phyloP scores from a whole-genome alignment of 2,888 invertebrate genomes.

The Noctua janthina region DNA sequence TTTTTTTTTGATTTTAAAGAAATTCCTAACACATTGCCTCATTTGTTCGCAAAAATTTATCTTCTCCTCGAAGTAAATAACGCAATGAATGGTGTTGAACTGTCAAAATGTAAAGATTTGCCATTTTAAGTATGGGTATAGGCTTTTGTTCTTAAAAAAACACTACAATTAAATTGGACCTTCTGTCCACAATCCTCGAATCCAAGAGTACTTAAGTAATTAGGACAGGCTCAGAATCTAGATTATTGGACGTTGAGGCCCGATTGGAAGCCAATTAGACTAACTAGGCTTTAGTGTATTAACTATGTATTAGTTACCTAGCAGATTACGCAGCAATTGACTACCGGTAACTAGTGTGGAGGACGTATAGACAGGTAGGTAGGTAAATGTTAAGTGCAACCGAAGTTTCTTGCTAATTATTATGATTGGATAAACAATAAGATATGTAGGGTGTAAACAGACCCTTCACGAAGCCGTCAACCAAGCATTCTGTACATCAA shows the following conservation, averaged over 20 bases:
- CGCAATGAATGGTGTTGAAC: too few species aligned
- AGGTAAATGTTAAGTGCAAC: background rate
- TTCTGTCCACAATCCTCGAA: slow-evolving; percentile 16
- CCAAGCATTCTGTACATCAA: too few species aligned
- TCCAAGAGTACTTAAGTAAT: slow-evolving; percentile 46
- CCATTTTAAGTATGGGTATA: too few species aligned
- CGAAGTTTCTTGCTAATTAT: background rate
- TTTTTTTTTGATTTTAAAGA: too few species aligned
- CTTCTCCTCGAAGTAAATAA: too few species aligned
- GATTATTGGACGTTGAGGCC: slow-evolving; percentile 35
- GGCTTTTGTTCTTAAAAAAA: too few species aligned
- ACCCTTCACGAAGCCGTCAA: too few species aligned
- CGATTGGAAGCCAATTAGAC: slow-evolving; percentile 55
- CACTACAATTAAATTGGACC: slow-evolving; percentile 1
- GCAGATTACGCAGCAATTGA: slow-evolving; percentile 6
- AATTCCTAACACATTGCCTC: too few species aligned
- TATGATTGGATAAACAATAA: background rate
- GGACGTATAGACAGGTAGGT: background rate
- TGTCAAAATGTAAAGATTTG: too few species aligned
- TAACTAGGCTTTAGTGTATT: slow-evolving; percentile 39
- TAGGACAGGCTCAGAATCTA: slow-evolving; percentile 47
- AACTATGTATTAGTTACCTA: slow-evolving; percentile 40
- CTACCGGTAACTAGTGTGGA: background rate
- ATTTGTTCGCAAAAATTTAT: too few species aligned
- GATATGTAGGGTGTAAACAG: too few species aligned